These are phyloP conservation scores for Sternotherus odoratus DNA, from an alignment of 2,797 vertebrate genomes.

Conservation along the genomic window DNA sequence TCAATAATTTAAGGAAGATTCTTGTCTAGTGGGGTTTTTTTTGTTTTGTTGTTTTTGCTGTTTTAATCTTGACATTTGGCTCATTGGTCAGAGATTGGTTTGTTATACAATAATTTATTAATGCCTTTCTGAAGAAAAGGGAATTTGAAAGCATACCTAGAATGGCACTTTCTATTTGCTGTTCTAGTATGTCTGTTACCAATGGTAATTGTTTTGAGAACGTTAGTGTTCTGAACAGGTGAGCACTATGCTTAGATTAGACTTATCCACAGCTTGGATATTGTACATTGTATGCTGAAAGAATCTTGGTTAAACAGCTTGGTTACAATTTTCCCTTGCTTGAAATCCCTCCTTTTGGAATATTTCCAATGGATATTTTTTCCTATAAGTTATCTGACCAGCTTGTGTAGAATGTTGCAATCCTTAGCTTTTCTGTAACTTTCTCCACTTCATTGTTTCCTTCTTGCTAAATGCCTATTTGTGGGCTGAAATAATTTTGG, in stretches of 20 bases:
- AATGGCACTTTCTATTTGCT: background rate
- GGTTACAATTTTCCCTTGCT: background rate
- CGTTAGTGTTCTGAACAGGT: accelerated
- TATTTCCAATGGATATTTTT: background rate
- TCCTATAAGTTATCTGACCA: background rate
- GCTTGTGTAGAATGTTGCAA: background rate
- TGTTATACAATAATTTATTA: background rate
- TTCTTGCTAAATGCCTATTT: background rate
- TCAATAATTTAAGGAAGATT: background rate
- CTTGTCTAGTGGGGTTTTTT: slow-evolving; percentile 12
- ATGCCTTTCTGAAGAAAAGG: background rate
- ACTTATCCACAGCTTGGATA: background rate
- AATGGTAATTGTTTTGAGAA: background rate
- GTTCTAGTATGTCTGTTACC: background rate
- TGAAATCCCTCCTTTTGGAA: background rate
- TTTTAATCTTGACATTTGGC: slow-evolving; percentile 39
- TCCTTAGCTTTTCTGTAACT: background rate
- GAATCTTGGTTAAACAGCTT: background rate
- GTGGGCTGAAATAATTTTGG: background rate
- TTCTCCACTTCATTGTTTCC: background rate
- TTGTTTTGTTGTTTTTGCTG: too few species aligned
- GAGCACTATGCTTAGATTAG: background rate
- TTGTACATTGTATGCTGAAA: accelerated
- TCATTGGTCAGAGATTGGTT: background rate
- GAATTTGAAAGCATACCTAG: background rate